Base-by-base conservation (phyloP, 1,140 invertebrate genomes). In the Saxidomus purpurata region DNA sequence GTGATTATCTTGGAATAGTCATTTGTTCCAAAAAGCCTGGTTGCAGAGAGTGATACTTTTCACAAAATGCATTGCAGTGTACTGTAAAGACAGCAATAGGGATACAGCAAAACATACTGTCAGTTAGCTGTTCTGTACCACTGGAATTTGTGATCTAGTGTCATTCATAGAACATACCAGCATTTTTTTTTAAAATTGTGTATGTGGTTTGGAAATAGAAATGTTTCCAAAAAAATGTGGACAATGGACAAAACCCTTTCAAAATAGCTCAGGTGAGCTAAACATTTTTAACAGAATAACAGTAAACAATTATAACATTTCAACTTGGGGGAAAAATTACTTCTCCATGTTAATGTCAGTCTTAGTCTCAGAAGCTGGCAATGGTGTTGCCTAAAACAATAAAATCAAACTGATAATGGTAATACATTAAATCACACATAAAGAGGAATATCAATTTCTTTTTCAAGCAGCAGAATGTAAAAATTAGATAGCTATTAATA, bases 261-360 rank as follows among this genome's bases (percentile, higher is more conserved):
- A n/a, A 55, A 43, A 55, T 55, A 55, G 15, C 52, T 55, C 22
- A 8, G 22, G 22, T 55, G 52, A 55, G 52, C 13, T 55, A 55
- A 55, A 55, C 52, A 55, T 55, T 55, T 55, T 55, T 55, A 55
- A 55, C 52, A 55, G 52, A 55, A n/a, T 55, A 55, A 55, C 19
- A 55, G 52, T 55, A 55, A 55, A 55, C 13, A 19, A n/a, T 55
- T 55, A n/a, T 55, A 55, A 55, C 52, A 55, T 55, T 19, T 55
- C 52, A 55, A 55, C 52, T 55, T 55, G 52, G 15, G 15, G 22
- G 52, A 55, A 15, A 55, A 55, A 55, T 55, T 55, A 55, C 52
- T 55, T 55, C 22, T 55, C 52, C 52, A 55, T 55, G 52, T 55
- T 55, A 15, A 55, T 55, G 52, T 55, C 52, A 55, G 22, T 55